Evolutionary conservation across 1,140 invertebrate species (phyloP), one percentile per base, ranked within the genome.

Genomic region (Eulimnadia texana): DNA sequence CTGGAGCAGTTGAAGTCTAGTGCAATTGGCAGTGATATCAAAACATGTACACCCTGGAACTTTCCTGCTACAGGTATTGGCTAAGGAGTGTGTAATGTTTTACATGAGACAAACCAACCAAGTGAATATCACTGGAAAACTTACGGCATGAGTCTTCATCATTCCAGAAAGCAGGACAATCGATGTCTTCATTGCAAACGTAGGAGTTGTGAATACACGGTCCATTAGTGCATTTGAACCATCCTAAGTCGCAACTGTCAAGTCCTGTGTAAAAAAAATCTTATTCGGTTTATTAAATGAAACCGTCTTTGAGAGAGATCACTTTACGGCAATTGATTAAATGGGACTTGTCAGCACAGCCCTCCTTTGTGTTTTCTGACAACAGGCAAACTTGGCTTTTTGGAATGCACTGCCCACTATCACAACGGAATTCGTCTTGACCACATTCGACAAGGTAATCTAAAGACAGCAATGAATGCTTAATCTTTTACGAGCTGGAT

Each of bases 271-370:
- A 6, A 54, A 57, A 53, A n/a, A 1, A 58, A 24, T 1, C 16
- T 3, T 53, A 3, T 53, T n/a, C n/a, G n/a, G n/a, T n/a, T n/a
- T n/a, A n/a, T n/a, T n/a, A n/a, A n/a, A n/a, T n/a, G n/a, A n/a
- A n/a, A n/a, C n/a, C n/a, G n/a, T n/a, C 28, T 6, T 42, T 54
- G 2, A 3, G 53, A 54, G 9, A n/a, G 53, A 61, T 25, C 49
- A 1, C 71, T 73, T 69, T 69, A 78, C 76, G 63, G 66, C 76
- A 78, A 50, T 73, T 66, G n/a, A 69, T 61, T 19, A 74, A 67
- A 67, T 78, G 74, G 3, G 76, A 77, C 2, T 66, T 65, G 66
- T 78, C 77, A 1, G 69, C 65, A 66, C 77, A 78, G 0, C 73
- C 75, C 24, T 64, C 62, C 57, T 63, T 62, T 9, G 65, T 3